phyloP scores from a whole-genome alignment of 2,113 vertebrate species.

The Rhombomys opimus region DNA sequence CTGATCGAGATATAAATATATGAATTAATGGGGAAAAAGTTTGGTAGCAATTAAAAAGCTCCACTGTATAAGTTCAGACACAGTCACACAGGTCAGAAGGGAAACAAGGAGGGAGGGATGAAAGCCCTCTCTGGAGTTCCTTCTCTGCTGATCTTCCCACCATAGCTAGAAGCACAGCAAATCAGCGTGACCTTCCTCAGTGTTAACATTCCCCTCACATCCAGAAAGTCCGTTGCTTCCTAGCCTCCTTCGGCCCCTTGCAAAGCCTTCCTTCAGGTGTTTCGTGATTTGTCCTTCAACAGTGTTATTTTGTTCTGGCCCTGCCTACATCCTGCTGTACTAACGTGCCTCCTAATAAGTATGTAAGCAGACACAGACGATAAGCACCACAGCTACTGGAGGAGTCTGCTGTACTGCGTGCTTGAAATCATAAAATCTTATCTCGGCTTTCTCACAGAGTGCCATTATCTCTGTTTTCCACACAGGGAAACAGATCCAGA shows the following conservation, averaged over 20 bases:
- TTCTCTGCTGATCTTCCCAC: background rate
- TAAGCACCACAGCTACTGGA: slow-evolving; percentile 56
- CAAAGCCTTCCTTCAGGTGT: background rate
- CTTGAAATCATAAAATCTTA: slow-evolving; percentile 78
- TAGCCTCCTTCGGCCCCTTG: background rate
- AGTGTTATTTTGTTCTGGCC: background rate
- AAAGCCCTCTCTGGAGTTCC: background rate
- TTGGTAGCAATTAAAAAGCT: background rate
- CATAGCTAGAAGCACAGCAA: background rate
- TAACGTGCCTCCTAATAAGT: slow-evolving; percentile 44
- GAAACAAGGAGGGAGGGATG: background rate
- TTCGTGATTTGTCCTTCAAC: background rate
- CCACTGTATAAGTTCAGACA: background rate
- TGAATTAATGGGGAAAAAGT: background rate
- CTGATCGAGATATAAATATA: too few relatives aligned
- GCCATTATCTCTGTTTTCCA: slow-evolving; percentile 71
- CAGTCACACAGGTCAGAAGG: background rate
- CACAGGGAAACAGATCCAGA: slow-evolving; percentile 51
- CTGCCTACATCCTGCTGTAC: background rate
- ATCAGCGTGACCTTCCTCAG: background rate
- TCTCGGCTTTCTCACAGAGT: slow-evolving; percentile 68
- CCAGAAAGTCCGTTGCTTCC: background rate
- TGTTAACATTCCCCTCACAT: background rate
- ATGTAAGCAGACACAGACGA: slow-evolving; percentile 9
- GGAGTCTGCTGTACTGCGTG: slow-evolving; percentile 35